Percentiles rank a stretch among this genome's conserved stretches.
phyloP scores from a whole-genome alignment of 2,888 invertebrate species.

The Panzeria rudis region DNA sequence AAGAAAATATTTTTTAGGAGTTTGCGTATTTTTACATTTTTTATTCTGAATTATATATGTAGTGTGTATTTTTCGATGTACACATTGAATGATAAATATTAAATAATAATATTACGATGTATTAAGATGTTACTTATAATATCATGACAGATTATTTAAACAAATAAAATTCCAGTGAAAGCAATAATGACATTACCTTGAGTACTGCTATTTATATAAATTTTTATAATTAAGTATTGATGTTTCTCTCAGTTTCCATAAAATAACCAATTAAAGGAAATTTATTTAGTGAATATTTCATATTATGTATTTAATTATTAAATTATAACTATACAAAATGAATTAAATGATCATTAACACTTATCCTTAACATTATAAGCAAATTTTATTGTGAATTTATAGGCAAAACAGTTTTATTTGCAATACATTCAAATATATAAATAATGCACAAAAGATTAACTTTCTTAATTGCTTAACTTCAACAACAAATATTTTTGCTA shows the following conservation, averaged over 20 bases:
- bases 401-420: slow-evolving; percentile 22
- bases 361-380: not conserved
- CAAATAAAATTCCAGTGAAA: not conserved
- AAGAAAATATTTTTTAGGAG: too few relatives aligned
- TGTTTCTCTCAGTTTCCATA: not conserved
- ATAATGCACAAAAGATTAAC: slow-evolving; percentile 39
- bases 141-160: too few relatives aligned
- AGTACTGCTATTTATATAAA: too few relatives aligned
- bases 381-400: slow-evolving; percentile 36
- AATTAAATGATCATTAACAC: slow-evolving; percentile 17
- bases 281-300: not conserved
- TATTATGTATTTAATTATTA: not conserved
- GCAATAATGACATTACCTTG: not conserved
- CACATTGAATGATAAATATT: too few relatives aligned
- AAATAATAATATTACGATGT: too few relatives aligned
- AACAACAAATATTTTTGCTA: slow-evolving; percentile 35
- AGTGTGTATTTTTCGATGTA: too few relatives aligned
- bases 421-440: not conserved
- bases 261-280: not conserved
- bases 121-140: too few relatives aligned
- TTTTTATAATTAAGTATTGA: too few relatives aligned
- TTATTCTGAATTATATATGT: too few relatives aligned
- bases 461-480: slow-evolving; percentile 39
- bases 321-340: not conserved
- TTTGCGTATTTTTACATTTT: not conserved